Percentiles rank a stretch among this genome's conserved stretches.
phyloP scores from a whole-genome alignment of 2,113 vertebrate species.

The Thamnaconus septentrionalis region DNA sequence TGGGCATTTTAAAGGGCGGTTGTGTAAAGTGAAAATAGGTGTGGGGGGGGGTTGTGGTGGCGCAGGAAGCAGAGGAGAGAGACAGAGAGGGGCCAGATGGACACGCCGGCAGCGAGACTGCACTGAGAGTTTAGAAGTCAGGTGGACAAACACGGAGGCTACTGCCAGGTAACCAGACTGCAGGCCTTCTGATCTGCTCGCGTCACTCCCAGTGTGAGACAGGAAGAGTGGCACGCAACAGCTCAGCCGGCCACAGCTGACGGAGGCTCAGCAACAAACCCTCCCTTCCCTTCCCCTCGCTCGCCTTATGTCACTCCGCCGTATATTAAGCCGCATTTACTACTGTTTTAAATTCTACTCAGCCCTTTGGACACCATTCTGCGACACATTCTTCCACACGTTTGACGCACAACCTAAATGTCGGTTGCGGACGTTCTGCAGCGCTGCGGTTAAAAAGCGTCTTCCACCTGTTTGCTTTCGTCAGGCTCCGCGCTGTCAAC shows the following conservation, averaged over 20 bases:
- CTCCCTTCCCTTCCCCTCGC: not conserved
- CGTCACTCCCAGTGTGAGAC: conserved; percentile 55
- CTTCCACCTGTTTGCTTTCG: too few species aligned
- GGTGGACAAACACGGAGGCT: conserved; percentile 29
- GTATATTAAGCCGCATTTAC: not conserved
- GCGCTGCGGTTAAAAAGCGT: too few species aligned
- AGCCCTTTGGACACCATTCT: too few species aligned
- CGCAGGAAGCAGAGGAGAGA: conserved; percentile 3
- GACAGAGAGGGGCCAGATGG: conserved; percentile 36
- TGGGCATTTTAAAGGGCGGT: too few species aligned
- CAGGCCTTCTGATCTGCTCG: conserved; percentile 40
- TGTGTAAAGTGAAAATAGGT: too few species aligned
- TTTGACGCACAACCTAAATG: too few species aligned
- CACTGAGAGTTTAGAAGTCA: conserved; percentile 20
- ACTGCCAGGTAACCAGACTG: conserved; percentile 53
- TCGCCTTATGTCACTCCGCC: too few species aligned
- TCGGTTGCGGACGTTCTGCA: too few species aligned
- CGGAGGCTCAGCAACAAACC: not conserved
- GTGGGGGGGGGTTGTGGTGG: not conserved
- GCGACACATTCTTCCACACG: too few species aligned
- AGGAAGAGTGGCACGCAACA: conserved; percentile 38
- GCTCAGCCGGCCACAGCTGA: conserved; percentile 1
- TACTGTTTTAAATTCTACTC: not conserved
- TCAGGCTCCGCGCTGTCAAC: too few species aligned
- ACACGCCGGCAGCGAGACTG: conserved; percentile 27